These are phyloP conservation scores for Leptatherina wallacei DNA, from an alignment of 2,797 vertebrate species.

Conservation along the genomic window DNA sequence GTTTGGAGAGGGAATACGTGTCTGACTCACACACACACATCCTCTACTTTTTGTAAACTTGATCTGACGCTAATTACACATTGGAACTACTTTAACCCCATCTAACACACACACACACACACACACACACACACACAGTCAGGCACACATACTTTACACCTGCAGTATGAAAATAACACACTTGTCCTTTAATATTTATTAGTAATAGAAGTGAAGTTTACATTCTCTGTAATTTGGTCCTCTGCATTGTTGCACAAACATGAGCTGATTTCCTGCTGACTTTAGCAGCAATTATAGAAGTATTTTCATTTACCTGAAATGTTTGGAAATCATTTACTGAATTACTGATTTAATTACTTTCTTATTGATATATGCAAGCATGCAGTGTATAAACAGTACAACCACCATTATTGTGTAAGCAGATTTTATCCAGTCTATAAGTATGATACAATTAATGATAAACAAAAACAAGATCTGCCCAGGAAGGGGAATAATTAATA, in stretches of 20 bases:
- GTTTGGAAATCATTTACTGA: no score
- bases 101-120: neutral
- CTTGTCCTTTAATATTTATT: constrained; percentile 39
- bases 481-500: no score
- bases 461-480: no score
- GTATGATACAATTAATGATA: no score
- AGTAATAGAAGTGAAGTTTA: neutral
- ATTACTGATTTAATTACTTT: no score
- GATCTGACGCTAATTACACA: constrained; percentile 18
- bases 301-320: no score
- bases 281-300: no score
- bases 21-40: constrained; percentile 37
- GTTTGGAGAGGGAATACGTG: constrained; percentile 61
- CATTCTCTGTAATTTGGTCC: neutral
- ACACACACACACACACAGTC: constrained; percentile 1
- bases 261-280: neutral
- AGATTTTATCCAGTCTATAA: no score
- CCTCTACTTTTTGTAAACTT: constrained; percentile 12
- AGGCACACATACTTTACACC: constrained; percentile 23
- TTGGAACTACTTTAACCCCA: constrained; percentile 11
- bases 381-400: no score
- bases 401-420: no score
- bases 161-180: constrained; percentile 25
- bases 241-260: neutral
- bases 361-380: no score